Base-by-base conservation (phyloP, 2,888 invertebrate species). In the Dryocosmus kuriphilus region DNA sequence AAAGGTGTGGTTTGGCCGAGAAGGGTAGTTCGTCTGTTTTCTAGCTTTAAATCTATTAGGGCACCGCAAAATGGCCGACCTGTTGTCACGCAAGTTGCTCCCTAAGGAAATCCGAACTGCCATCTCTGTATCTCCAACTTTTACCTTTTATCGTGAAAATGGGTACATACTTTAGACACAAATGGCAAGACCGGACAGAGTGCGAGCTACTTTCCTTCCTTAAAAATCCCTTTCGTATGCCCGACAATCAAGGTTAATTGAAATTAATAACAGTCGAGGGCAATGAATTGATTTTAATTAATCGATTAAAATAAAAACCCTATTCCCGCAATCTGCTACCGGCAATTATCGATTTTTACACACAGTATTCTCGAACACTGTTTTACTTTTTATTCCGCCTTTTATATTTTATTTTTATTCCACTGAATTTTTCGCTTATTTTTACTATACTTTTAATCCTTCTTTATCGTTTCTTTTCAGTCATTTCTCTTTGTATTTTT, bases 41-140 rank as follows among this genome's bases (percentile, higher is more conserved):
- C 88, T 89, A 89, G 87, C 89, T 76, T 75, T 83, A 87, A 87
- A 85, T 86, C 86, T 88, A 89, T 89, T 88, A 88, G 81, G 81
- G 74, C 79, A 80, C 84, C 83, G 83, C 85, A 85, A 86, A 86
- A 88, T 88, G 89, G 87, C 84, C 83, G 87, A 82, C 81, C 77
- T 79, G 83, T 85, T 83, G 84, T 83, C 81, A 83, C 82, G 81
- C 74, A 74, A 57, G 60, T 57, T 60, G 27, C 61, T 60, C 74
- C 60, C 24, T 57, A 61, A 57, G 74, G 61, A 61, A 60, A 74
- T 74, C 57, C 35, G 41, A 74, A 74, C 57, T 41, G 60, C 61
- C 60, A 55, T 60, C 61, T 61, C 74, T 74, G 41, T 41, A 74
- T 61, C 38, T 74, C 55, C 38, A 71, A 71, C 51, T 71, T 71